Conservation (phyloP, 2,888 invertebrate species). For the Aporophyla nigra region DNA sequence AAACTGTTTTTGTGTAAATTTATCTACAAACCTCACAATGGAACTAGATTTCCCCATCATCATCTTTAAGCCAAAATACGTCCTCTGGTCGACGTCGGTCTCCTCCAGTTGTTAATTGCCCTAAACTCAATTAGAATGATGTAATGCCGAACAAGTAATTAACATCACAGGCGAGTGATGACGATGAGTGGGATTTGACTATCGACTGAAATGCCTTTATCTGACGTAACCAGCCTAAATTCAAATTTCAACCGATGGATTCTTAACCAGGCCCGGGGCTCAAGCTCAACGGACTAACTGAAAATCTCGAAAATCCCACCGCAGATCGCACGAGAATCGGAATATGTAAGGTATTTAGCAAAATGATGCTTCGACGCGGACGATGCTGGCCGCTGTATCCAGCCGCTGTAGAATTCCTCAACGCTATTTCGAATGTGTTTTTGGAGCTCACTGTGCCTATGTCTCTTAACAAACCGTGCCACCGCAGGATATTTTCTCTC, state of each 20-base stretch:
- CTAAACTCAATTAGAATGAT: not conserved
- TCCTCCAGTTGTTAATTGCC: not conserved
- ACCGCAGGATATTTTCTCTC: not conserved
- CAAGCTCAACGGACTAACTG: slow-evolving; percentile 76
- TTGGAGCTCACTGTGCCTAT: slow-evolving; percentile 39
- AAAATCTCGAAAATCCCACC: slow-evolving; percentile 89
- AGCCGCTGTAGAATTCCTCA: slow-evolving; percentile 67
- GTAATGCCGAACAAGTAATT: slow-evolving; percentile 17
- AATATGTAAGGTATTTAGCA: slow-evolving; percentile 89
- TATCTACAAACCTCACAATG: not conserved
- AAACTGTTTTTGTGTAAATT: not conserved
- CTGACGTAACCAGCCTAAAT: slow-evolving; percentile 76
- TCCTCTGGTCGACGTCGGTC: not conserved
- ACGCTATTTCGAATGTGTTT: slow-evolving; percentile 64
- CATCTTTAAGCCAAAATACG: not conserved
- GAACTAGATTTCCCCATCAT: not conserved
- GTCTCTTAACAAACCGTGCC: not conserved
- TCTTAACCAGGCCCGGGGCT: slow-evolving; percentile 86
- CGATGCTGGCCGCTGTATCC: slow-evolving; percentile 48
- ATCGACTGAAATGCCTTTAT: slow-evolving; percentile 75
- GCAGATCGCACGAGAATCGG: slow-evolving; percentile 85
- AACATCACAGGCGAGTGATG: slow-evolving; percentile 10
- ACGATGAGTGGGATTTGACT: slow-evolving; percentile 47
- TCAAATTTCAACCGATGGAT: slow-evolving; percentile 83
- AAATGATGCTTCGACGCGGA: slow-evolving; percentile 73